A percentile compares a stretch with the other conserved stretches of the same genome.
Evolutionary conservation across 2,888 invertebrate genomes (phyloP).

Genomic region (Bedellia somnulentella): DNA sequence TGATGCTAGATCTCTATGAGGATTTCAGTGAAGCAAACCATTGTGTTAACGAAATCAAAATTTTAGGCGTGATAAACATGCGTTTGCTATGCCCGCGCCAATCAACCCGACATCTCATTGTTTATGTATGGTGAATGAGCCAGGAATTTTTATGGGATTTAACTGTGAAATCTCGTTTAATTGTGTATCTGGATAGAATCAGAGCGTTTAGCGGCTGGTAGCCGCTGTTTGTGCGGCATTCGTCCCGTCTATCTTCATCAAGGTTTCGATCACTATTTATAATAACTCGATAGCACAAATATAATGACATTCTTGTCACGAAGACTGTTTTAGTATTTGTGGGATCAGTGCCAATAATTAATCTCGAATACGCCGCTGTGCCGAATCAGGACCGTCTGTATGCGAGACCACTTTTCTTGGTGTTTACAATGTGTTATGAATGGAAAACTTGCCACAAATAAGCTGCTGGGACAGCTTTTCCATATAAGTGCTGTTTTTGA

Average conservation of each 20-base stretch:
- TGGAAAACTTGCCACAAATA: conserved; percentile 2
- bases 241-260: conserved; percentile 37
- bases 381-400: no score
- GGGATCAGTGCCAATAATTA: conserved; percentile 58
- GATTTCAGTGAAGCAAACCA: conserved; percentile 22
- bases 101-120: conserved; percentile 59
- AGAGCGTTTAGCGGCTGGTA: conserved; percentile 17
- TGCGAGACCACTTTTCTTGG: no score
- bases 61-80: conserved; percentile 56
- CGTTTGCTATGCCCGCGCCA: conserved; percentile 50
- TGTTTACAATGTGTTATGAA: no score
- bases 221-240: conserved; percentile 21
- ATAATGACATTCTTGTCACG: conserved; percentile 58
- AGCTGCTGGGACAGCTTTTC: background rate
- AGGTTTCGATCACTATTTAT: conserved; percentile 56
- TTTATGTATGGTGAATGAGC: conserved; percentile 59
- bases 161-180: conserved; percentile 32
- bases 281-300: conserved; percentile 52
- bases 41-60: conserved; percentile 34
- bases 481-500: background rate
- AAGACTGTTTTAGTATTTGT: conserved; percentile 46
- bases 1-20: conserved; percentile 47
- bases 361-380: no score
- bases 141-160: conserved; percentile 51
- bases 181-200: conserved; percentile 30